Evolutionary conservation across 2,888 invertebrate genomes (phyloP), one percentile per base, ranked within the genome.

Genomic region (Cheilosia vernalis): DNA sequence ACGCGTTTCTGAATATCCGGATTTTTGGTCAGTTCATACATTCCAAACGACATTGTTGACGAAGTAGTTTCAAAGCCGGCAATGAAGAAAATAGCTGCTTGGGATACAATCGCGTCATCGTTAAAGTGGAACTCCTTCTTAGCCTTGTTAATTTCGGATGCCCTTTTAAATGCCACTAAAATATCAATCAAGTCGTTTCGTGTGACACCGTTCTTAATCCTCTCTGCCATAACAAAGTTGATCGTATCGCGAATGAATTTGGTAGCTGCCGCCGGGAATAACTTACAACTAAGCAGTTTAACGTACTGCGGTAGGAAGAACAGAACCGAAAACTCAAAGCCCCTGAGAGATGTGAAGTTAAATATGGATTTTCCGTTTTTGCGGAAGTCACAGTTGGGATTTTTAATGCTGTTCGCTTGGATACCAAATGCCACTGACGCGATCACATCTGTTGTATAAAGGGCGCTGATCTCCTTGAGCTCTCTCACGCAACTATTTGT

Each of bases 131-230:
- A 87, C 2, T 84, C 87, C 0, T 90, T 84, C 0, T 88, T 87
- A 33, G 88, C 87, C 13, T 87, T 84, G 1, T 87, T 63, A 0
- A 87, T 74, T 6, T 89, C 87, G 17, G 66, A 42, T 10, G 80
- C 87, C 60, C 91, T 89, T 40, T 90, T 92, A 6, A 93, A 78
- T 1, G 91, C 90, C 42, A 94, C 89, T 13, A 94, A 87, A 5
- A 93, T 87, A 87, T 94, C 93, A 55, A 94, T 91, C 1, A 94
- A 90, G 88, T 94, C 94, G 64, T 92, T 91, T 9, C 93, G 90
- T 6, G 89, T 89, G 0, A 86, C 63, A 3, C 92, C 92, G 2
- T 89, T 90, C 15, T 90, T 88, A 66, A 92, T 91, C 3, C 94
- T 90, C 10, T 92, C 90, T 0, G 88, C 64, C 53, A 94, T 92